A percentile compares a stretch with the other conserved stretches of the same genome.
Evolutionary conservation across 2,797 vertebrate species (phyloP).

Genomic region (Merluccius polli): DNA sequence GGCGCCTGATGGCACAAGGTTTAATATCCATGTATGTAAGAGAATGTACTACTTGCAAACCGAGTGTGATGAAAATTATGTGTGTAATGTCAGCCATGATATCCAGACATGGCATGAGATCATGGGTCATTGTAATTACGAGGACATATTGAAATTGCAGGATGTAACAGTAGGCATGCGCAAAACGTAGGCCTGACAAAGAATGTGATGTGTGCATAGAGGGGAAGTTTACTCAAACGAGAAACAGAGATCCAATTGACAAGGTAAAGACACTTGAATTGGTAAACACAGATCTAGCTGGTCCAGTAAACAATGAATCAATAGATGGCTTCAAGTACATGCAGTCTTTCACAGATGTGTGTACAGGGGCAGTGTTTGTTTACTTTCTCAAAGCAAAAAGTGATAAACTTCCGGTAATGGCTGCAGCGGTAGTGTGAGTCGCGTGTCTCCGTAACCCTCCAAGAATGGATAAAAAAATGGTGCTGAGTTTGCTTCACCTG

Average conservation of each 20-base stretch:
- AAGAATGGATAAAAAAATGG: too few species aligned
- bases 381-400: background rate
- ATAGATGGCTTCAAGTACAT: slow-evolving; percentile 8
- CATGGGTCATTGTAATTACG: slow-evolving; percentile 16
- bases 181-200: too few species aligned
- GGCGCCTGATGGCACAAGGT: background rate
- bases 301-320: background rate
- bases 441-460: too few species aligned
- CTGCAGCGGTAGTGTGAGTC: too few species aligned
- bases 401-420: too few species aligned
- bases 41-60: too few species aligned
- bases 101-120: slow-evolving; percentile 13
- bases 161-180: slow-evolving; percentile 6
- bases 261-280: too few species aligned
- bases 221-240: too few species aligned
- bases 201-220: too few species aligned
- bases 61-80: too few species aligned
- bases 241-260: too few species aligned
- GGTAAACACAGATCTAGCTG: slow-evolving; percentile 5
- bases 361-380: slow-evolving; percentile 1
- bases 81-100: slow-evolving; percentile 6
- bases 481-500: too few species aligned
- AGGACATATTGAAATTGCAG: slow-evolving; percentile 5
- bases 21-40: background rate
- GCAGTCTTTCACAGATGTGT: background rate